Evolutionary conservation across 2,797 vertebrate genomes (phyloP).

Genomic region (Cyclura pinguis): DNA sequence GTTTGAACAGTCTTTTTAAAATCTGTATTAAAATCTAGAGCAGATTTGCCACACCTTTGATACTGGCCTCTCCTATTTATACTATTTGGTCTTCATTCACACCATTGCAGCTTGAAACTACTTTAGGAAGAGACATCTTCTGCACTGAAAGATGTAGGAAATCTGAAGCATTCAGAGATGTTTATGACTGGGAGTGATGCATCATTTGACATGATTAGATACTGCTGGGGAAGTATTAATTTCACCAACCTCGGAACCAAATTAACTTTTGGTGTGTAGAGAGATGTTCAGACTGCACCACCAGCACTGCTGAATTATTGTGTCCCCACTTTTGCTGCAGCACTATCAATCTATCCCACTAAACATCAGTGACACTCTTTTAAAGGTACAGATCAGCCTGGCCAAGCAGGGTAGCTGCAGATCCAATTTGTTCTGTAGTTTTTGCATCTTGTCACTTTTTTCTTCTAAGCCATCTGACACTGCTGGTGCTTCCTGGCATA

Average conservation of each 20-base stretch:
- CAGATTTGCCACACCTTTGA: background rate
- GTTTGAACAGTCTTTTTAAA: no score
- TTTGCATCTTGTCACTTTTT: background rate
- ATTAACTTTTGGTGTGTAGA: background rate
- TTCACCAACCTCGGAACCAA: background rate
- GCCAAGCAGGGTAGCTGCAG: background rate
- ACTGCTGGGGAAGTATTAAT: background rate
- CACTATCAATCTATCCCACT: constrained; percentile 8
- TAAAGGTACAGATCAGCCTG: background rate
- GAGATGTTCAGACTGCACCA: background rate
- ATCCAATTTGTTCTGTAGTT: background rate
- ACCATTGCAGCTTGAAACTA: background rate
- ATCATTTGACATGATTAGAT: background rate
- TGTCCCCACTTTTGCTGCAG: background rate
- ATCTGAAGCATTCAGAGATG: background rate
- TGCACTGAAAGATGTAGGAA: constrained; percentile 3
- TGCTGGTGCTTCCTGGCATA: background rate
- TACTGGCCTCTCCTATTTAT: no score
- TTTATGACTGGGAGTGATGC: background rate
- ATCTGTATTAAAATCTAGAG: no score
- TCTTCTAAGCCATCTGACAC: background rate
- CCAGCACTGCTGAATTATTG: background rate
- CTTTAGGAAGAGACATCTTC: rapidly evolving
- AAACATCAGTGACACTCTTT: background rate
- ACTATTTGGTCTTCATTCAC: background rate